Evolutionary conservation across 2,113 vertebrate genomes (phyloP).

Genomic region (Oncorhynchus clarkii): DNA sequence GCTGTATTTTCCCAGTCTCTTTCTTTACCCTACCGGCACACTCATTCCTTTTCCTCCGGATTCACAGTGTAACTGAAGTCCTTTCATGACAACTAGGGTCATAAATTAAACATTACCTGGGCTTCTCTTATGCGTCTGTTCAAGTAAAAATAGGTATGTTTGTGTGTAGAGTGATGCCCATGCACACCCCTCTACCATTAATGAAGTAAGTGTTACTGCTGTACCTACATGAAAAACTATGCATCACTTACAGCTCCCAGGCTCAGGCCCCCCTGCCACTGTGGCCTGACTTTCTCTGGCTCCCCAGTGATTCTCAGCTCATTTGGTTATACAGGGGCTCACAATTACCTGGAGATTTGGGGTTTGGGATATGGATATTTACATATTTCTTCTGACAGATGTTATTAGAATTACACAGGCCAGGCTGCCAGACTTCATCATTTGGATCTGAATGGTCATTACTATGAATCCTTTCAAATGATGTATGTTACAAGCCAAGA

Average conservation of each 20-base stretch:
- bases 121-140: slow-evolving; percentile 54
- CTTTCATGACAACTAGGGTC: slow-evolving; percentile 44
- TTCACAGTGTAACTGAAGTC: slow-evolving; percentile 40
- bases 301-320: slow-evolving; percentile 66
- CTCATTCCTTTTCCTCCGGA: slow-evolving; percentile 28
- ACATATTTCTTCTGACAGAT: slow-evolving; percentile 62
- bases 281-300: slow-evolving; percentile 60
- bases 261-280: slow-evolving; percentile 38
- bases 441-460: slow-evolving; percentile 44
- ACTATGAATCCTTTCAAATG: slow-evolving; percentile 38
- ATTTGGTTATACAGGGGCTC: slow-evolving; percentile 70
- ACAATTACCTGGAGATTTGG: slow-evolving; percentile 62
- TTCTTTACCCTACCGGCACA: background rate
- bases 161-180: slow-evolving; percentile 44
- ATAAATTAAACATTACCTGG: slow-evolving; percentile 71
- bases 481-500: background rate
- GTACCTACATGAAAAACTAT: slow-evolving; percentile 32
- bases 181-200: slow-evolving; percentile 54
- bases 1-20: background rate
- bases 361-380: slow-evolving; percentile 53
- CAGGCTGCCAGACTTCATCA: slow-evolving; percentile 42
- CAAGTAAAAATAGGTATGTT: slow-evolving; percentile 64
- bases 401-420: slow-evolving; percentile 66
- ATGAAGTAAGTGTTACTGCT: slow-evolving; percentile 62
- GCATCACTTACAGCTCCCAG: slow-evolving; percentile 35